phyloP scores from a whole-genome alignment of 1,140 invertebrate species.

The Zophobas atratus region DNA sequence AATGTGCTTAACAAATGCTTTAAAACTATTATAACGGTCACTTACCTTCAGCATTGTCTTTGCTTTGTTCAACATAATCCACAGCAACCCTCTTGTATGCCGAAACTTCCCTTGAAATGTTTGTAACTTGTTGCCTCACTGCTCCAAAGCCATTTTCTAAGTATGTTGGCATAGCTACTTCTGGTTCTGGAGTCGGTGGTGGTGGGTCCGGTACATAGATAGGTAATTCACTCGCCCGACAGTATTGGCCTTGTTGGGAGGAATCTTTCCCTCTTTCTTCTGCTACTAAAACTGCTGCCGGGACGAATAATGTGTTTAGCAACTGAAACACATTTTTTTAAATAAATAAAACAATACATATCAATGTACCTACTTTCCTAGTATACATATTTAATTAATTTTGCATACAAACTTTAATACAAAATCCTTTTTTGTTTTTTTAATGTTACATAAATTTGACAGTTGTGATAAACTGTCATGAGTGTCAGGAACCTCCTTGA shows the following conservation, averaged over 20 bases:
- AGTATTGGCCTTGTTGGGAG: constrained; percentile 54
- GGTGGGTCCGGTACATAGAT: constrained; percentile 68
- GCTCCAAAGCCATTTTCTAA: constrained; percentile 60
- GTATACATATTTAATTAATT: constrained; percentile 22
- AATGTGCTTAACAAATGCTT: constrained; percentile 12
- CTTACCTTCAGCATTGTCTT: constrained; percentile 61
- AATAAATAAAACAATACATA: background rate
- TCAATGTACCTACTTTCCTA: background rate
- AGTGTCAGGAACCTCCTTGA: background rate
- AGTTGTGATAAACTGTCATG: constrained; percentile 2
- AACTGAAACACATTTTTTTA: constrained; percentile 54
- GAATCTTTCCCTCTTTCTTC: constrained; percentile 55
- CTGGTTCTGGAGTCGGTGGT: constrained; percentile 35
- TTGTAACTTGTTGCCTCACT: constrained; percentile 54
- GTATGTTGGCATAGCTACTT: constrained; percentile 49
- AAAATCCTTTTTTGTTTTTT: constrained; percentile 7
- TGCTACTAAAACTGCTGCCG: constrained; percentile 60
- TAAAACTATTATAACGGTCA: background rate
- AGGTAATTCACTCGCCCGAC: constrained; percentile 72
- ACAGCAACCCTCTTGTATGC: constrained; percentile 58
- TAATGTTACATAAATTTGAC: constrained; percentile 37
- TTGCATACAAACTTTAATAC: constrained; percentile 12
- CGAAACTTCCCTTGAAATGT: constrained; percentile 50
- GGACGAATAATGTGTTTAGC: constrained; percentile 60
- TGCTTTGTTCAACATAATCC: constrained; percentile 57